Evolutionary conservation across 2,888 invertebrate genomes (phyloP), one percentile per base, ranked within the genome.

Genomic region (Spicauda simplicius): DNA sequence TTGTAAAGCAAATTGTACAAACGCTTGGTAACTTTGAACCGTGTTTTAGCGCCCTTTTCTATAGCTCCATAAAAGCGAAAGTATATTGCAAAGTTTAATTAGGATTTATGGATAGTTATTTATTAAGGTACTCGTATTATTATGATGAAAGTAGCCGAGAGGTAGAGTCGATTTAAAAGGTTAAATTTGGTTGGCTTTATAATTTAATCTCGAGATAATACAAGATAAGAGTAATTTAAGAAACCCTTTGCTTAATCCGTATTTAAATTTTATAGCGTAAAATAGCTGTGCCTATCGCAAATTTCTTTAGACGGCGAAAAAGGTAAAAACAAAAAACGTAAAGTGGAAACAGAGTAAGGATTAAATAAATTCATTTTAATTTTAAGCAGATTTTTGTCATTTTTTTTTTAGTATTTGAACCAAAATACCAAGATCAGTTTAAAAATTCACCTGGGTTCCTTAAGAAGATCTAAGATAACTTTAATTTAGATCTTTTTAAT

Each of bases 1-100:
- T 50, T 50, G 16, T 50, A 18, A 18, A 18, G 50, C 16, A 18
- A 50, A 50, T 50, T 50, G 50, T 50, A 50, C 50, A 50, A 50
- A 50, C 50, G 50, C 16, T 7, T 50, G 50, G 18, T 50, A 50
- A 50, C 16, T 50, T 50, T 16, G 16, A 16, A 18, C 50, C 50
- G 18, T 50, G 18, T 50, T 50, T 50, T 50, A 41, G 14, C 41
- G 14, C 41, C 41, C 33, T 14, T 41, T 41, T 41, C 41, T 14
- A 1, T 41, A 3, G 41, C 12, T 14, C 14, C 10, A 14, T 11
- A 41, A 41, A 41, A 41, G 14, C 41, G 41, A 41, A 41, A 41
- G 41, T 41, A 41, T 41, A 41, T 41, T 41, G 41, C 41, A 1
- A 41, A 41, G 41, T 41, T 41, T 41, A 41, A 41, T 41, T 41